Evolutionary conservation across 2,113 vertebrate species (phyloP).

Genomic region (Anseranas semipalmata): DNA sequence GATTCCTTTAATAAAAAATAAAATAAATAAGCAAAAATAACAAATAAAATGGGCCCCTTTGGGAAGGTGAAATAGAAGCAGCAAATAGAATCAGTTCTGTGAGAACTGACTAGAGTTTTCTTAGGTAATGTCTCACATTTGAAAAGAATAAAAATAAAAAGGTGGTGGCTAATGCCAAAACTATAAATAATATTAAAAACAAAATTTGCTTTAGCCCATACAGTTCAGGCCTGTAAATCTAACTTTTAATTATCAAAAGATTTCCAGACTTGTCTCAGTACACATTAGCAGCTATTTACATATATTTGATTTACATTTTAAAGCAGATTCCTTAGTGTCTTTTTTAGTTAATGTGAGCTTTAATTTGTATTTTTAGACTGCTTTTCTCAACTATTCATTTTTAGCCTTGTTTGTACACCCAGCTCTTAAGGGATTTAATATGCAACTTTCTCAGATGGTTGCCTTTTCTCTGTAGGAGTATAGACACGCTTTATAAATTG

Average conservation of each 20-base stretch:
- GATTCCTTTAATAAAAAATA: background rate
- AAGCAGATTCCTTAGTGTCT: conserved; percentile 70
- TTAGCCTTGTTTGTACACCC: conserved; percentile 65
- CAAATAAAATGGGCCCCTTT: background rate
- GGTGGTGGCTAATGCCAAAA: background rate
- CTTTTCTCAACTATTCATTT: conserved; percentile 63
- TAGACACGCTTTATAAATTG: conserved; percentile 45
- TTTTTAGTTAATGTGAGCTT: conserved; percentile 63
- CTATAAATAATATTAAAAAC: background rate
- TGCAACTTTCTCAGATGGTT: conserved; percentile 55
- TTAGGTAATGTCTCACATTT: background rate
- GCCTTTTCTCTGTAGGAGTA: conserved; percentile 50
- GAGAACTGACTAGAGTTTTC: background rate
- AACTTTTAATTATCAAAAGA: conserved; percentile 56
- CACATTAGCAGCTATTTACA: conserved; percentile 68
- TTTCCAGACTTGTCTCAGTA: conserved; percentile 65
- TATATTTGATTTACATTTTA: conserved; percentile 68
- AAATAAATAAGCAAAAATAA: background rate
- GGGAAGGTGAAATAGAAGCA: background rate
- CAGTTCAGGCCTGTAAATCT: conserved; percentile 50
- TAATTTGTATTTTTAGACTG: conserved; percentile 69
- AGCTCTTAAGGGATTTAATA: conserved; percentile 52
- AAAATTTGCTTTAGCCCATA: background rate
- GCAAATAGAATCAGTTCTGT: background rate
- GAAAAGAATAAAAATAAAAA: background rate